A percentile compares a stretch with the other conserved stretches of the same genome.
Evolutionary conservation across 2,113 vertebrate genomes (phyloP).

Genomic region (Tachycineta bicolor): DNA sequence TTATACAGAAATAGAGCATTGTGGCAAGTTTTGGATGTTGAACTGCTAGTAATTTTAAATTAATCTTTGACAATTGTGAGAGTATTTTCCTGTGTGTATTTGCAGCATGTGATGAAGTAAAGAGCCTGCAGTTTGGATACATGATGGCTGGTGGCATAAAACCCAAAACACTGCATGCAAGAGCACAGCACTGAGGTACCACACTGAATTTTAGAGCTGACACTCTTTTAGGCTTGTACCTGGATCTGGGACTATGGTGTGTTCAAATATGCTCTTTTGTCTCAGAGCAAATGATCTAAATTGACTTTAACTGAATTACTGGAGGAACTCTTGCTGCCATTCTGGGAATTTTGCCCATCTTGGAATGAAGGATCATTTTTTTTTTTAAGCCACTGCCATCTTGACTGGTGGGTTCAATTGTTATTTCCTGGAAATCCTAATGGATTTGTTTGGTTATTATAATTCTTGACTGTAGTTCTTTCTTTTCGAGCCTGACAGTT

Average conservation of each 20-base stretch:
- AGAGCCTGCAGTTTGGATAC: not conserved
- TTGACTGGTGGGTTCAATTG: not conserved
- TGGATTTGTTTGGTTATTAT: not conserved
- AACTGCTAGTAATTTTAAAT: not conserved
- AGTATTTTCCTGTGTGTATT: conserved; percentile 40
- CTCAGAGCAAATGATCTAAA: conserved; percentile 42
- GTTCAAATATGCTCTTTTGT: conserved; percentile 39
- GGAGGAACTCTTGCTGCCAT: not conserved
- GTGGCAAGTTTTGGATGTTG: not conserved
- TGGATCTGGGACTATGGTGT: not conserved
- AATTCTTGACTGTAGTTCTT: not conserved
- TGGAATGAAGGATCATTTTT: not conserved
- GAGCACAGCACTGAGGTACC: not conserved
- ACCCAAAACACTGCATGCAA: not conserved
- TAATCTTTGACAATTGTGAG: not conserved
- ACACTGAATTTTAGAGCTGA: not conserved
- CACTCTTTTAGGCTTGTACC: not conserved
- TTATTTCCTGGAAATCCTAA: not conserved
- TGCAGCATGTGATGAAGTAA: conserved; percentile 24
- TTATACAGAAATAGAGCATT: not conserved
- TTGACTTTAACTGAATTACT: conserved; percentile 5
- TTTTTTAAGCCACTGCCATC: not conserved
- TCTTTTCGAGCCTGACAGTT: not conserved
- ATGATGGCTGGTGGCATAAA: not conserved
- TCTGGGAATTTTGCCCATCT: not conserved